phyloP scores from a whole-genome alignment of 2,797 vertebrate species.

The Etheostoma perlongum region DNA sequence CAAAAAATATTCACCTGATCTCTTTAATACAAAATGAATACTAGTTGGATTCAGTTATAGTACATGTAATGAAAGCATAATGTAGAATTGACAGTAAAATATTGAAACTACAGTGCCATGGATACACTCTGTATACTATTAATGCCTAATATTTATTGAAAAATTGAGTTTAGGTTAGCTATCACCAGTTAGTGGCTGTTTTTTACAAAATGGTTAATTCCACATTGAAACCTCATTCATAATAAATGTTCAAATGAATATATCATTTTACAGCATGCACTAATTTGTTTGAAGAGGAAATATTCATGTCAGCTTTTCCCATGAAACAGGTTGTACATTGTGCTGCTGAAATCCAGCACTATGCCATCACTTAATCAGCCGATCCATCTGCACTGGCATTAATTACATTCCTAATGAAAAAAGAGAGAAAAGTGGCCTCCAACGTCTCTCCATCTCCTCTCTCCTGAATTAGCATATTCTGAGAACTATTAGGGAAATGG shows the following conservation, averaged over 20 bases:
- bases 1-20: neutral
- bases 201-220: constrained; percentile 28
- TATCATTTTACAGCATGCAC: constrained; percentile 10
- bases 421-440: constrained; percentile 49
- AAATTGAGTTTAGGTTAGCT: constrained; percentile 18
- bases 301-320: constrained; percentile 57
- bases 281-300: constrained; percentile 54
- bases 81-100: neutral
- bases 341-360: constrained; percentile 50
- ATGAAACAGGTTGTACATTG: constrained; percentile 42
- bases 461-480: constrained; percentile 54
- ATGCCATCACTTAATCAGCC: constrained; percentile 75
- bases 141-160: neutral
- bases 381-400: constrained; percentile 76
- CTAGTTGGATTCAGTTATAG: neutral
- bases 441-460: constrained; percentile 43
- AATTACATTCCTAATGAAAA: constrained; percentile 78
- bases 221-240: constrained; percentile 14
- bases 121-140: neutral
- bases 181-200: neutral
- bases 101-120: neutral
- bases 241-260: constrained; percentile 31
- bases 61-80: neutral
- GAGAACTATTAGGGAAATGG: constrained; percentile 38
- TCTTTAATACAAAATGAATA: constrained; percentile 1